Conservation (phyloP, 2,113 vertebrate species). For the Aix galericulata region DNA sequence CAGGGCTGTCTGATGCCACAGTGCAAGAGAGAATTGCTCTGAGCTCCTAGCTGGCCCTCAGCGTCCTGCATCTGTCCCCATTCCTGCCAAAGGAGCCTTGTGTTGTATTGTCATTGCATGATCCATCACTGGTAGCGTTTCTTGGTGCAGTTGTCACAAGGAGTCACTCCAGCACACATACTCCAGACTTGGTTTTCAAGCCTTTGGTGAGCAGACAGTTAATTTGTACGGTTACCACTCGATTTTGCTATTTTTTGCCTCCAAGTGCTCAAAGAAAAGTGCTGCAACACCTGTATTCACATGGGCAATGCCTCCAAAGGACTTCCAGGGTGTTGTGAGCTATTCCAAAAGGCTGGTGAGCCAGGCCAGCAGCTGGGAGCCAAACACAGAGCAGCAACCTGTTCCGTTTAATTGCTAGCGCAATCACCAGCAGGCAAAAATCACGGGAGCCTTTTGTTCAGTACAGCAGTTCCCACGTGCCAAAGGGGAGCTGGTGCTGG, state of each 20-base stretch:
- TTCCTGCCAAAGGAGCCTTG: background rate
- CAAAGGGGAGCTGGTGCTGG: background rate
- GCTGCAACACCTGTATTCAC: background rate
- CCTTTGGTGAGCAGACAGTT: background rate
- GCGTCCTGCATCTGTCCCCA: background rate
- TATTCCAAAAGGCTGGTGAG: background rate
- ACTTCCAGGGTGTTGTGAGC: background rate
- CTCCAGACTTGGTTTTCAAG: background rate
- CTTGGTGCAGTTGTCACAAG: background rate
- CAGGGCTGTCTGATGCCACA: background rate
- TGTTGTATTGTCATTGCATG: too few species aligned
- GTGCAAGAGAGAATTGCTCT: accelerated
- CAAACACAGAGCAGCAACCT: background rate
- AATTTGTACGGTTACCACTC: background rate
- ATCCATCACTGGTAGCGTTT: background rate
- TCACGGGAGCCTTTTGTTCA: background rate
- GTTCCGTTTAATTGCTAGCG: background rate
- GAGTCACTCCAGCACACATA: background rate
- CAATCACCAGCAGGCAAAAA: background rate
- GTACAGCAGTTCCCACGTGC: background rate
- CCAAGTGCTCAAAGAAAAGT: background rate
- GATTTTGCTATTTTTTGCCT: background rate
- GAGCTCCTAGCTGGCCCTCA: background rate
- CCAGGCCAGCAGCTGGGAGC: background rate
- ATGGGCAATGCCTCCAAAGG: background rate